Percentiles rank a stretch among this genome's conserved stretches.
Conservation (phyloP, 2,797 vertebrate genomes). For the Acomys russatus region DNA sequence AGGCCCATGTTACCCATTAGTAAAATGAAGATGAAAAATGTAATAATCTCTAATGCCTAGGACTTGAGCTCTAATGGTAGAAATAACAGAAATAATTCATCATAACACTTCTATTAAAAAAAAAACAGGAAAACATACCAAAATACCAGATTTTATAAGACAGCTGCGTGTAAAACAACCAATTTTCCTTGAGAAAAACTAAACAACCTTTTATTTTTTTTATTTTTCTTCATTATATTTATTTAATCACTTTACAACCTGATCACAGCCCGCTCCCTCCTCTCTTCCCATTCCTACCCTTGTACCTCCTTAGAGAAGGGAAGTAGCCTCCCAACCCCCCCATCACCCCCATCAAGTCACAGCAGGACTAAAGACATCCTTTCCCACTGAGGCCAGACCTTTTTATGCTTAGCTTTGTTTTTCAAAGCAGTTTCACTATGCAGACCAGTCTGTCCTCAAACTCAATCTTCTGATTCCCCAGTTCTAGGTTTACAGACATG, state of each 20-base stretch:
- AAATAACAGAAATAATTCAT: neutral
- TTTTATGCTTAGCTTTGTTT: neutral
- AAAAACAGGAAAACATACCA: neutral
- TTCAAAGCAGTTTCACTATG: neutral
- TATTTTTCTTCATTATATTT: too few relatives aligned
- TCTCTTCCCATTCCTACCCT: too few relatives aligned
- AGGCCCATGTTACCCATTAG: neutral
- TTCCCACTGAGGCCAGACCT: too few relatives aligned
- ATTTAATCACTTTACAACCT: too few relatives aligned
- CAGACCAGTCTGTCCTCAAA: neutral
- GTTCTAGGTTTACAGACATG: neutral
- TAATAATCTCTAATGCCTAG: neutral
- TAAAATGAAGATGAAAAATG: constrained; percentile 29
- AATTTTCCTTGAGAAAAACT: constrained; percentile 38
- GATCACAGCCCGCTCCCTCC: too few relatives aligned
- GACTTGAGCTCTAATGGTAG: neutral
- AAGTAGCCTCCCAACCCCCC: too few relatives aligned
- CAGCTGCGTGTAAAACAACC: neutral
- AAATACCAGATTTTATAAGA: neutral
- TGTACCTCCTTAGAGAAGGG: too few relatives aligned
- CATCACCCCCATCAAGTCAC: too few relatives aligned
- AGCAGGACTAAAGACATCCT: too few relatives aligned
- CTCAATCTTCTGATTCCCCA: neutral
- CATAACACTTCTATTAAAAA: constrained; percentile 49
- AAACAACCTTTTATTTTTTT: too few relatives aligned